Percentiles rank a stretch among this genome's conserved stretches.
These are phyloP conservation scores for Forpus xanthops DNA, from an alignment of 2,797 vertebrate genomes.

Conservation along the genomic window DNA sequence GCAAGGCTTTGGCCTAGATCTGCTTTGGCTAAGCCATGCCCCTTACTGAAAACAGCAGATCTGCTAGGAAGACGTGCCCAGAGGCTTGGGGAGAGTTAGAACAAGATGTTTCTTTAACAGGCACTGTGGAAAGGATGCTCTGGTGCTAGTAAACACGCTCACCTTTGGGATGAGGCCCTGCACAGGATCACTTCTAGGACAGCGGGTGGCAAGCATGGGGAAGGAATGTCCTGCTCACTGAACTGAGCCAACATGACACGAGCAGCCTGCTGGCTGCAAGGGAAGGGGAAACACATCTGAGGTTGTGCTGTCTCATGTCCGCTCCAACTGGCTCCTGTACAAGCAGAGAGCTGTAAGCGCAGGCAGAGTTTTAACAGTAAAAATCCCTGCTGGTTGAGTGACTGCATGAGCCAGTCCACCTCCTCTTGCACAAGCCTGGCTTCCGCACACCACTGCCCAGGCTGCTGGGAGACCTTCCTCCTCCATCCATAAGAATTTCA, in stretches of 20 bases:
- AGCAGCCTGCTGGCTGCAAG: not conserved
- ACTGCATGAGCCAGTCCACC: not conserved
- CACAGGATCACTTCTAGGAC: not conserved
- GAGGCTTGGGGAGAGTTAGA: not conserved
- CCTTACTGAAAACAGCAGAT: not conserved
- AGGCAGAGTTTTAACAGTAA: not conserved
- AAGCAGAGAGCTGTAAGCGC: not conserved
- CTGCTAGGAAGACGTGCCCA: not conserved
- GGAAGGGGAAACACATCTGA: not conserved
- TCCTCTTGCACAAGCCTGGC: not conserved
- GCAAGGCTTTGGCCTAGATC: not conserved
- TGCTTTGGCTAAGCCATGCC: not conserved
- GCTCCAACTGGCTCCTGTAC: rapidly evolving
- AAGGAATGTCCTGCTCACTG: not conserved
- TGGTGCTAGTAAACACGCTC: not conserved
- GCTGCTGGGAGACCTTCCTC: not conserved
- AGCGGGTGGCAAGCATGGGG: not conserved
- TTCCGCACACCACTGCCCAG: not conserved
- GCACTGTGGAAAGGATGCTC: not conserved
- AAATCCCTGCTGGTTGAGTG: not conserved
- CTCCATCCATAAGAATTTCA: not conserved
- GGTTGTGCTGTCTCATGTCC: not conserved
- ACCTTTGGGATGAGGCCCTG: not conserved
- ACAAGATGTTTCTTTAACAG: not conserved
- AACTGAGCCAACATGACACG: not conserved